Base-by-base conservation (phyloP, 2,888 invertebrate genomes). In the Dione juno region DNA sequence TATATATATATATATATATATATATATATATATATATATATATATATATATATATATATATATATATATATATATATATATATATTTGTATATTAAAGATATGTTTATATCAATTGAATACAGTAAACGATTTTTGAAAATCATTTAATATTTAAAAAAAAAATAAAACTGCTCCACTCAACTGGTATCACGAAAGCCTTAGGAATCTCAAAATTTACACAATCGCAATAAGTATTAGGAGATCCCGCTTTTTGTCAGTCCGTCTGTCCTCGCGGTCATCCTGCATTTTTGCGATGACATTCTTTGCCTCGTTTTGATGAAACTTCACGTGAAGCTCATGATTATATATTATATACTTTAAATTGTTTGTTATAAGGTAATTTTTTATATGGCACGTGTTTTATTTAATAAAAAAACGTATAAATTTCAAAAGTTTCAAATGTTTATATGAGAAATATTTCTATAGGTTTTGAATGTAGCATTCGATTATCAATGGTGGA, bases 141-240 rank as follows among this genome's bases (percentile, higher is more conserved):
- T 5, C 9, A 40, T 10, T 28, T 5, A 57, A 28, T 9, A 19
- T 10, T 41, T 21, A 3, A n/a, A 21, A 59, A n/a, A 13, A 43
- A 59, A 48, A 3, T 16, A 37, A 70, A 74, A 72, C 43, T n/a
- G 50, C 28, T 71, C 35, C 35, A 37, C 57, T 19, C 52, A n/a
- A 41, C 63, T 61, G 65, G 19, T 37, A 48, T 52, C 19, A 80
- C 79, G 70, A 79, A 77, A 37, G 57, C 67, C 77, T 80, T 72
- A 76, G 83, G 89, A 88, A 88, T 88, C 79, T 82, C 77, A 86
- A 91, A 90, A 90, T 92, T 89, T 90, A 91, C 90, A 90, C 90
- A 90, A 88, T 82, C 86, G 81, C 82, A 81, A 81, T 80, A 82
- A 82, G 87, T 90, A 92, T 92, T 85, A 88, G 88, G 83, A 82